Evolutionary conservation across 1,140 invertebrate genomes (phyloP).

Genomic region (Temnothorax nylanderi): DNA sequence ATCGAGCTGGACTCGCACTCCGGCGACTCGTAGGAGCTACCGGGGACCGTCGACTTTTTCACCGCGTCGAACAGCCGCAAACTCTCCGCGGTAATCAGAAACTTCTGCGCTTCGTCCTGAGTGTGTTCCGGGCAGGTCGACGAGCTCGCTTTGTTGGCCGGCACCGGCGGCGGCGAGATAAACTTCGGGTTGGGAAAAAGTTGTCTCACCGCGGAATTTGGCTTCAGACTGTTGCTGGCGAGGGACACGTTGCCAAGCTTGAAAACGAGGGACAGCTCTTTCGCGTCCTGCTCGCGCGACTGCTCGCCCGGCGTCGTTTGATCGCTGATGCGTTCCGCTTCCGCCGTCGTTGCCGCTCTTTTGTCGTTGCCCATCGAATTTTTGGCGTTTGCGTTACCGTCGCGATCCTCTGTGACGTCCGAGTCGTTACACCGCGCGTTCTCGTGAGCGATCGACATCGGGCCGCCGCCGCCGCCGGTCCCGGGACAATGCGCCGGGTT

Average conservation of each 20-base stretch:
- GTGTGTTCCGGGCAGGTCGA: slow-evolving; percentile 71
- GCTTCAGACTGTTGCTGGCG: slow-evolving; percentile 87
- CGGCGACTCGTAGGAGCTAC: slow-evolving; percentile 79
- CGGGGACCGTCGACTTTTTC: slow-evolving; percentile 85
- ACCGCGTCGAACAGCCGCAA: slow-evolving; percentile 89
- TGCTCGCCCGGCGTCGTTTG: slow-evolving; percentile 20
- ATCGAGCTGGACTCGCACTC: slow-evolving; percentile 87
- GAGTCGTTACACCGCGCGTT: slow-evolving; percentile 32
- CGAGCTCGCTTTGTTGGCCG: slow-evolving; percentile 74
- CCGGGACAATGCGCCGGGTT: slow-evolving; percentile 20
- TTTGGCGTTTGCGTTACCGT: slow-evolving; percentile 27
- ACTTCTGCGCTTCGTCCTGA: slow-evolving; percentile 81
- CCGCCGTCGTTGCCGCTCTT: not conserved
- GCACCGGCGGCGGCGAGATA: slow-evolving; percentile 87
- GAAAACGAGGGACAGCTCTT: slow-evolving; percentile 87
- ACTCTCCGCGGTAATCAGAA: slow-evolving; percentile 88
- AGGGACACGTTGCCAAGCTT: slow-evolving; percentile 87
- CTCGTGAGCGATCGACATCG: slow-evolving; percentile 53
- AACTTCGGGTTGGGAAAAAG: slow-evolving; percentile 89
- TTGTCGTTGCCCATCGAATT: slow-evolving; percentile 21
- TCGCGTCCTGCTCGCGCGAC: slow-evolving; percentile 41
- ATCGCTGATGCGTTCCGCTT: slow-evolving; percentile 44
- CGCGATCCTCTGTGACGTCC: not conserved
- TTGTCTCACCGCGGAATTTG: slow-evolving; percentile 91
- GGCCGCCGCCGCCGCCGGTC: not conserved